A percentile compares a stretch with the other conserved stretches of the same genome.
Evolutionary conservation across 53 echinoderm and acorn worm genomes (phyloP).

Genomic region (Holothuria scabra): DNA sequence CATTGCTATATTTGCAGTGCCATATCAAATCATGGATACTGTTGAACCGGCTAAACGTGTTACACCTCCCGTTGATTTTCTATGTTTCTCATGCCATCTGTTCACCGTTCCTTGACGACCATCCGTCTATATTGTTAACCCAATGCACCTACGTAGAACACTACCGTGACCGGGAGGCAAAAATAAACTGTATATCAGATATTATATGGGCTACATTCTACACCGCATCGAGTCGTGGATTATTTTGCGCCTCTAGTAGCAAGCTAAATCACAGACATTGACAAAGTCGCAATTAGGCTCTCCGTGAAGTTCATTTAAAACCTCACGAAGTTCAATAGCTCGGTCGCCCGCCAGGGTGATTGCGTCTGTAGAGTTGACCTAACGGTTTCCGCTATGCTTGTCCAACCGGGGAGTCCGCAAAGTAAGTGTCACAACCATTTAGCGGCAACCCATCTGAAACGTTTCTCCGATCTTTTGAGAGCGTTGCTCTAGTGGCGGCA

Average conservation of each 20-base stretch:
- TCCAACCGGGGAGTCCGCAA: slow-evolving; percentile 44
- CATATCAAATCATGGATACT: too few relatives aligned
- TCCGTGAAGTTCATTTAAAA: too few relatives aligned
- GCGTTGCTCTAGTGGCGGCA: not conserved
- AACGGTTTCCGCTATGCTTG: slow-evolving; percentile 29
- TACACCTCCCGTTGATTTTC: too few relatives aligned
- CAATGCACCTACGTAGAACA: not conserved
- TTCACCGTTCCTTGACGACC: not conserved
- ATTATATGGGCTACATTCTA: not conserved
- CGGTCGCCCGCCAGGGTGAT: slow-evolving; percentile 7
- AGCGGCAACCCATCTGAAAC: slow-evolving; percentile 15
- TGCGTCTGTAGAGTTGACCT: slow-evolving; percentile 28
- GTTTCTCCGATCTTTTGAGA: slow-evolving; percentile 24
- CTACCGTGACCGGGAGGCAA: not conserved
- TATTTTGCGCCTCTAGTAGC: too few relatives aligned
- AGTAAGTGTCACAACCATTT: slow-evolving; percentile 27
- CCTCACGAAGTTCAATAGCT: not conserved
- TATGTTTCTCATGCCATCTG: slow-evolving; percentile 1
- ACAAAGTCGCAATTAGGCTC: too few relatives aligned
- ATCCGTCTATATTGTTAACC: not conserved
- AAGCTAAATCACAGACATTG: too few relatives aligned
- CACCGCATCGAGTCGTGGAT: not conserved
- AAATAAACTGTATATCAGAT: not conserved
- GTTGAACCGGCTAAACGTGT: too few relatives aligned
- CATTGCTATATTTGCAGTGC: too few relatives aligned